These are phyloP conservation scores for Lanius collurio DNA, from an alignment of 2,113 vertebrate genomes.

Conservation along the genomic window DNA sequence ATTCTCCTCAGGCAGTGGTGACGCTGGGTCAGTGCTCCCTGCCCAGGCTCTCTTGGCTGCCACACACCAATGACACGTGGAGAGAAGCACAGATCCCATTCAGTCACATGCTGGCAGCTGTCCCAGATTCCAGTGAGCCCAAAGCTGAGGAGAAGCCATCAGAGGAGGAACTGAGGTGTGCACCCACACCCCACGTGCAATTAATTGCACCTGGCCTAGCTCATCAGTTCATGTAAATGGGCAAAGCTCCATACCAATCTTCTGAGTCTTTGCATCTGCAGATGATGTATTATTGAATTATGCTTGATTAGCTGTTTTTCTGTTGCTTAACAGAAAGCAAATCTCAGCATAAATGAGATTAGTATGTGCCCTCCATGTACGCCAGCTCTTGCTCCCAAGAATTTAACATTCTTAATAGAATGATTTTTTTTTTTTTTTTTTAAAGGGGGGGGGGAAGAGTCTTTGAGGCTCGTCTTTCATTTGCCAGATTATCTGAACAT, in stretches of 20 bases:
- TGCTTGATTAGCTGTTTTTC: conserved; percentile 66
- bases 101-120: not conserved
- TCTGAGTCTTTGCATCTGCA: conserved; percentile 50
- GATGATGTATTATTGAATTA: conserved; percentile 68
- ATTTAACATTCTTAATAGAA: conserved; percentile 54
- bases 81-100: not conserved
- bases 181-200: not conserved
- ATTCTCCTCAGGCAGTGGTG: not conserved
- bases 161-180: conserved; percentile 21
- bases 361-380: conserved; percentile 46
- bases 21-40: not conserved
- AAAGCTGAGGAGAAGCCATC: not conserved
- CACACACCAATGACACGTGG: accelerated
- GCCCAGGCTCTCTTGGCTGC: not conserved
- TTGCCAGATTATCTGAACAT: conserved; percentile 62
- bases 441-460: not conserved
- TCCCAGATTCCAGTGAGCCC: not conserved
- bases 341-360: conserved; percentile 66
- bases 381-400: conserved; percentile 50
- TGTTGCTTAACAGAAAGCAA: conserved; percentile 68
- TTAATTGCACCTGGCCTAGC: conserved; percentile 42
- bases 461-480: conserved; percentile 53
- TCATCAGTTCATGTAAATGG: conserved; percentile 13
- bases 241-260: conserved; percentile 31
- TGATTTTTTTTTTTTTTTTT: not conserved